Evolutionary conservation across 2,113 vertebrate genomes (phyloP), one percentile per base, ranked within the genome.

Genomic region (Coreoperca whiteheadi): DNA sequence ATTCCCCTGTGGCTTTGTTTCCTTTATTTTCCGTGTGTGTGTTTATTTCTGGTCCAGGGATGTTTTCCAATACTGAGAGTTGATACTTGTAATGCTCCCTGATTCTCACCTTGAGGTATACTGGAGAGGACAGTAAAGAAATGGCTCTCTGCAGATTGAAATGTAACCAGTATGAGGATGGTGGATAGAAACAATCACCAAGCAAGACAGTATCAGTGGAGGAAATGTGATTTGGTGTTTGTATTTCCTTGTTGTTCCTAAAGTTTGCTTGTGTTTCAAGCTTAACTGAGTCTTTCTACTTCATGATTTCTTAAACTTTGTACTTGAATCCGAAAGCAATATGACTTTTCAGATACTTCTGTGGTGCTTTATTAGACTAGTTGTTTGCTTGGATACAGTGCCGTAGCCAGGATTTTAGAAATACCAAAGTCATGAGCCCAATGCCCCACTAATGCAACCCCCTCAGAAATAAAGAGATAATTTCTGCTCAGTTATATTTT

Each of bases 121-220:
- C 11, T 50, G 39, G 16, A 43, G 48, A 74, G 60, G 28, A 54
- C 54, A 21, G 41, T 48, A 21, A 69, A 74, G 50, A 50, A 67
- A 59, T 41, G 32, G 37, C 4, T 74, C 4, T 74, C 34, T 59
- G 37, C 60, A 60, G 57, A 56, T 59, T 84, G 54, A 63, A 74
- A 53, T 43, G 28, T 18, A 14, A 61, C 32, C 32, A 53, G 54
- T 37, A 32, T 15, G 53, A 54, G 11, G 63, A 30, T 32, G 20
- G 10, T 48, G 30, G 41, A n/a, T 37, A 56, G n/a, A 56, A 65
- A 70, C 28, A 59, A 67, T 69, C 43, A 11, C 6, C 14, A 56
- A 11, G 37, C 4, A 28, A 46, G 5, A 59, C 60, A 43, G 28
- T 25, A 18, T 46, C 6, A 11, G 14, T 32, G 39, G 6, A 59